Conservation (phyloP, 2,888 invertebrate species). For the Euphydryas editha region DNA sequence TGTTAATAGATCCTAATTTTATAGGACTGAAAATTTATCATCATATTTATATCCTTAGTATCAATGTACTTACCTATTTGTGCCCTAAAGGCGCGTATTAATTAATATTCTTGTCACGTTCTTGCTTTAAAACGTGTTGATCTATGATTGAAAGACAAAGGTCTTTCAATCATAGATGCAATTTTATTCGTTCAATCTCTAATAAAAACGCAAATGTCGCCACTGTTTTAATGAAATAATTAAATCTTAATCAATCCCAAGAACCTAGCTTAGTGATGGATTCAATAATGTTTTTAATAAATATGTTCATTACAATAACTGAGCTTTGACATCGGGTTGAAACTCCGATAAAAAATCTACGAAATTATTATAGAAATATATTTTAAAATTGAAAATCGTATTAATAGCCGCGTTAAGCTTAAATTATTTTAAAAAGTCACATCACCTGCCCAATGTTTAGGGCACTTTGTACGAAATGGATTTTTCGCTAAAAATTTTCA, state of each 20-base stretch:
- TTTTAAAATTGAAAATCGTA: neutral
- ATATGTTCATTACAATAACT: too few relatives aligned
- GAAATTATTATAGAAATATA: neutral
- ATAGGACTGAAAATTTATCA: too few relatives aligned
- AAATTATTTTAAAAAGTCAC: slow-evolving; percentile 3
- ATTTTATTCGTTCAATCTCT: neutral
- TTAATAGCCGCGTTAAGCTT: neutral
- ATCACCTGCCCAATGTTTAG: neutral
- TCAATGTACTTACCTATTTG: neutral
- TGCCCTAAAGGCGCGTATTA: neutral
- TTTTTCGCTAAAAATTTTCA: slow-evolving; percentile 8
- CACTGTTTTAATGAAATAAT: neutral
- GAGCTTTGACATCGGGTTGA: too few relatives aligned
- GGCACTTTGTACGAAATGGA: neutral
- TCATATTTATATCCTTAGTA: too few relatives aligned
- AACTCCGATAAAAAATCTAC: too few relatives aligned
- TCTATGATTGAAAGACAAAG: too few relatives aligned
- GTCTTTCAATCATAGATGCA: neutral
- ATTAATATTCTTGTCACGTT: neutral
- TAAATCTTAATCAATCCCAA: neutral
- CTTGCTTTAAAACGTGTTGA: neutral
- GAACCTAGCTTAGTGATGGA: neutral
- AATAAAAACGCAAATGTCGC: neutral
- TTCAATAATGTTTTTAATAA: neutral
- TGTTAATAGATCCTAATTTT: too few relatives aligned